Evolutionary conservation across 1,140 invertebrate genomes (phyloP), one percentile per base, ranked within the genome.

Genomic region (Drosophila aff.): DNA sequence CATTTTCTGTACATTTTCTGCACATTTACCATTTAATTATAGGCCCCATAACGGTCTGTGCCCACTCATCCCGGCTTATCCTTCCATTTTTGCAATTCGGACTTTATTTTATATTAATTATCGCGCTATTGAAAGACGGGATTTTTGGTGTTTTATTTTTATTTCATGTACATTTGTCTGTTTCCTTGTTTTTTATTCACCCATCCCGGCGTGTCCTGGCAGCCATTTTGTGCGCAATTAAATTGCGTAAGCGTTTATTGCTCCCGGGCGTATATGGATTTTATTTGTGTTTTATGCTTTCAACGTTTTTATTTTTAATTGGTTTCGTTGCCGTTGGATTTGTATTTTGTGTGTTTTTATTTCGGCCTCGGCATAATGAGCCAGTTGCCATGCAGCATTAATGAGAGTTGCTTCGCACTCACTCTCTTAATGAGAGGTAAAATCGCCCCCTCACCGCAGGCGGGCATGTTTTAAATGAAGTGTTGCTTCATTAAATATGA

Each of bases 241-340:
- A 90, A 90, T 85, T 90, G 85, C 79, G 85, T 90, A 90, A 84
- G 75, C 85, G 82, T 82, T 85, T 90, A 90, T 90, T 79, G 85
- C 85, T 81, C 84, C 85, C 81, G 82, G 76, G 71, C 72, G 85
- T 73, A 49, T 67, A 67, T 86, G 69, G 64, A 63, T 65, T 61
- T 46, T 81, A 66, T 62, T 60, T 81, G 57, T 71, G 50, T 66
- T 62, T 76, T 83, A 67, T 79, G 31, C 72, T 79, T 59, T 64
- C 36, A 63, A 26, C 26, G 50, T 82, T 74, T 78, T 69, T 77
- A 77, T 77, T 78, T 78, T 78, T 78, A 79, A 79, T 81, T 78
- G 66, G 64, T 78, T 73, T 68, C 52, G 49, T 61, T 81, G 52
- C 77, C 46, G 62, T 77, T 85, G 68, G 66, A 85, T 81, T 80